Evolutionary conservation across 2,113 vertebrate genomes (phyloP).

Genomic region (Apus apus): DNA sequence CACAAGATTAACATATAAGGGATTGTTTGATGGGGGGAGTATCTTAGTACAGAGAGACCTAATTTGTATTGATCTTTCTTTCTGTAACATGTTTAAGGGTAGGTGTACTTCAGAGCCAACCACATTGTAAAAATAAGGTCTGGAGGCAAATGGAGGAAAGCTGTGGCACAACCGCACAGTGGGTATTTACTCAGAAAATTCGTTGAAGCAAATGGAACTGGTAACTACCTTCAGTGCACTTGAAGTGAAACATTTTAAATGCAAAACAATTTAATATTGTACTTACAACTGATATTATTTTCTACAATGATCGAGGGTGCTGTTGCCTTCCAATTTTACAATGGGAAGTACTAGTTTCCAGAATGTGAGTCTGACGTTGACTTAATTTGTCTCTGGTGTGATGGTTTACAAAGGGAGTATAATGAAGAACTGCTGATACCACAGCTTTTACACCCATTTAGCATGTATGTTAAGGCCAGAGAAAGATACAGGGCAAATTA

Average conservation of each 20-base stretch:
- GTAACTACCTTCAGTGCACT: neutral
- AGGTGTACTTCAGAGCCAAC: constrained; percentile 30
- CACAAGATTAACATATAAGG: constrained; percentile 53
- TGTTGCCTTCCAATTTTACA: neutral
- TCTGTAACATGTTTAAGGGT: constrained; percentile 38
- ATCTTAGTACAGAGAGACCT: constrained; percentile 56
- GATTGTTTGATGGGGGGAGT: neutral
- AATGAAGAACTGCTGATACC: neutral
- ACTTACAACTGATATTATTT: neutral
- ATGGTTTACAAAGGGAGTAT: neutral
- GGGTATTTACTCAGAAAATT: neutral
- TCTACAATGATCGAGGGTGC: neutral
- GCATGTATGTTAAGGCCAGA: neutral
- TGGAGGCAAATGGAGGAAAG: neutral
- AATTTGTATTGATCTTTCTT: constrained; percentile 65
- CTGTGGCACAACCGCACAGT: neutral
- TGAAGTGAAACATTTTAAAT: neutral
- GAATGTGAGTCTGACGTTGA: neutral
- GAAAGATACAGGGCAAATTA: neutral
- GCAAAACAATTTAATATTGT: neutral
- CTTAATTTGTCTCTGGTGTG: neutral
- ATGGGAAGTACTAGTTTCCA: neutral
- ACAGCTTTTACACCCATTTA: neutral
- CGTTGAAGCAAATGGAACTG: neutral
- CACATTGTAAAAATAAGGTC: constrained; percentile 35